Percentiles rank a stretch among this genome's conserved stretches.
These are phyloP conservation scores for Ctena decussata DNA, from an alignment of 2,888 invertebrate species.

Conservation along the genomic window DNA sequence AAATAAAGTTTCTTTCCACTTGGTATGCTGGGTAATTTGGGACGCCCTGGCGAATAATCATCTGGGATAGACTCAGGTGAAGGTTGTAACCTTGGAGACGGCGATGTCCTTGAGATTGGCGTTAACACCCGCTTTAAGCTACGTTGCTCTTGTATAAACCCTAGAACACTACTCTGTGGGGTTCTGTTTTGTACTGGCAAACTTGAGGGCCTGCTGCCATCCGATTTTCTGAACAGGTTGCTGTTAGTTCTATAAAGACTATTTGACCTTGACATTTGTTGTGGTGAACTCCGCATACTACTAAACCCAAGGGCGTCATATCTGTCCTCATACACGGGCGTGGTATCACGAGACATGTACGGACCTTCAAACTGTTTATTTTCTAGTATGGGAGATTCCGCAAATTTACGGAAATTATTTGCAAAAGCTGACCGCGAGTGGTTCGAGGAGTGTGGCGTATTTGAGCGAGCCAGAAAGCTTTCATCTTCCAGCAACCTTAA, in stretches of 20 bases:
- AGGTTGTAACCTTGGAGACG: neutral
- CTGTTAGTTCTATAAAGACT: slow-evolving; percentile 58
- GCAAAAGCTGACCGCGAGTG: slow-evolving; percentile 54
- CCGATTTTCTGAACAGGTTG: slow-evolving; percentile 52
- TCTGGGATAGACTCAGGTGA: slow-evolving; percentile 25
- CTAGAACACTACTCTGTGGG: slow-evolving; percentile 38
- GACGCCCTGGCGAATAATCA: slow-evolving; percentile 55
- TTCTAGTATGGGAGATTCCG: slow-evolving; percentile 57
- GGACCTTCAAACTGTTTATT: slow-evolving; percentile 63
- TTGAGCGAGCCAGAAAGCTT: slow-evolving; percentile 47
- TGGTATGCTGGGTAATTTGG: slow-evolving; percentile 76
- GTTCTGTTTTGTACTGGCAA: neutral
- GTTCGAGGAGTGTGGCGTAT: slow-evolving; percentile 52
- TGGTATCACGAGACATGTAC: slow-evolving; percentile 65
- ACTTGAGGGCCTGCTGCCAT: slow-evolving; percentile 43
- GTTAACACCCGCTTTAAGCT: slow-evolving; percentile 64
- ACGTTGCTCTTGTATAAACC: slow-evolving; percentile 37
- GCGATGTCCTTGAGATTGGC: slow-evolving; percentile 53
- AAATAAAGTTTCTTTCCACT: slow-evolving; percentile 73
- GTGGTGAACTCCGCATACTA: slow-evolving; percentile 30
- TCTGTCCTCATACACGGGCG: slow-evolving; percentile 47
- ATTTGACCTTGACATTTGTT: slow-evolving; percentile 45
- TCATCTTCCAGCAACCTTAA: slow-evolving; percentile 66
- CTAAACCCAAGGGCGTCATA: slow-evolving; percentile 25
- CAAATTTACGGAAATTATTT: slow-evolving; percentile 39